These are phyloP conservation scores for Periophthalmus modestus DNA, from an alignment of 2,113 vertebrate genomes.

Conservation along the genomic window DNA sequence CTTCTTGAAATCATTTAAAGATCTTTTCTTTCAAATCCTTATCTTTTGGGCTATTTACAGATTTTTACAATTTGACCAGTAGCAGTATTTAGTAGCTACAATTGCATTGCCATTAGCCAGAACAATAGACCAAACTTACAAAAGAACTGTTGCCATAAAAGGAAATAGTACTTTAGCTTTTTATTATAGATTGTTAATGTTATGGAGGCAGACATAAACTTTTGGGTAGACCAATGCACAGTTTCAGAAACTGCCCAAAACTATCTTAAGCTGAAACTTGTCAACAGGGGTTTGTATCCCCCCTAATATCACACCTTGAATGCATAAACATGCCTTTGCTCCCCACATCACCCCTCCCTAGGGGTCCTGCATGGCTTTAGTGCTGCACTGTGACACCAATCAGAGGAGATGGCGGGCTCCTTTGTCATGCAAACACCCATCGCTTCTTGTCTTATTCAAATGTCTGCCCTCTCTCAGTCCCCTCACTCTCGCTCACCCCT, in stretches of 20 bases:
- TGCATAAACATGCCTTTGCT: constrained; percentile 79
- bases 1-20: background rate
- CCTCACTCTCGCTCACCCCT: constrained; percentile 60
- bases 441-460: constrained; percentile 84
- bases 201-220: constrained; percentile 15
- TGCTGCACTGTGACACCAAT: constrained; percentile 82
- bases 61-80: background rate
- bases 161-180: background rate
- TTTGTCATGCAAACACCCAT: constrained; percentile 83
- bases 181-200: constrained; percentile 12
- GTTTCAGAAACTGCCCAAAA: constrained; percentile 58
- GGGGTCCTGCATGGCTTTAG: constrained; percentile 77
- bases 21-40: background rate
- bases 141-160: background rate
- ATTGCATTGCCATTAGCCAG: background rate
- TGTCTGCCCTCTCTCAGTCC: constrained; percentile 72
- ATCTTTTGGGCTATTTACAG: background rate
- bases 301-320: constrained; percentile 79
- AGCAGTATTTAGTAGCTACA: background rate
- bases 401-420: constrained; percentile 77
- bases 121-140: background rate
- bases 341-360: constrained; percentile 72
- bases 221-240: constrained; percentile 6
- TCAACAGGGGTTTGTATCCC: constrained; percentile 50
- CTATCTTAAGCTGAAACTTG: constrained; percentile 62